Evolutionary conservation across 1,140 invertebrate species (phyloP).

Genomic region (Camponotus pennsylvanicus): DNA sequence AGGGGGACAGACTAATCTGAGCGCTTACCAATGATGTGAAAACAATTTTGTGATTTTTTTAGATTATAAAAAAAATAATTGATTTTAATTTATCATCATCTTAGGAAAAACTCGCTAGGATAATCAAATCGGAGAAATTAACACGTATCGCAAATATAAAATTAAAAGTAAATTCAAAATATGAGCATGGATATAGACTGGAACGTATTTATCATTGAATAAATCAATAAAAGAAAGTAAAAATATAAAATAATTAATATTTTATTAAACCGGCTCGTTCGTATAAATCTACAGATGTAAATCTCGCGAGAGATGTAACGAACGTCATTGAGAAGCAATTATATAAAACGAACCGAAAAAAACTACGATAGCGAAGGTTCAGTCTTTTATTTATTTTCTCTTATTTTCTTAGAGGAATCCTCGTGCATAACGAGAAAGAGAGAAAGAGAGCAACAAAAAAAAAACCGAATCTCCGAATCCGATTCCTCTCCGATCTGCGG

Average conservation of each 20-base stretch:
- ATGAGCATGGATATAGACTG: not conserved
- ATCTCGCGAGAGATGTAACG: not conserved
- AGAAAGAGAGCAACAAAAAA: not conserved
- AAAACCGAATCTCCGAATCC: constrained; percentile 9
- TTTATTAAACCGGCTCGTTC: not conserved
- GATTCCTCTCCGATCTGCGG: constrained; percentile 24
- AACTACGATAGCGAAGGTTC: constrained; percentile 14
- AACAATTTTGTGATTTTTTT: constrained; percentile 1
- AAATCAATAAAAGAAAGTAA: not conserved
- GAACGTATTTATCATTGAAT: not conserved
- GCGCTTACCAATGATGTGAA: constrained; percentile 7
- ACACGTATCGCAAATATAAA: not conserved
- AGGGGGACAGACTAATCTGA: constrained; percentile 10
- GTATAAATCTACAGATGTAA: not conserved
- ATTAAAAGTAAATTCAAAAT: too few relatives aligned
- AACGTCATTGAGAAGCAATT: not conserved
- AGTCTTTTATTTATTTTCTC: constrained; percentile 50
- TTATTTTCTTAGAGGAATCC: constrained; percentile 2
- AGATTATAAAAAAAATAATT: not conserved
- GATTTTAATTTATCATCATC: constrained; percentile 28
- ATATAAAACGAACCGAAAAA: not conserved
- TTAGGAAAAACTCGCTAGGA: not conserved
- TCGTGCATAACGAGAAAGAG: not conserved
- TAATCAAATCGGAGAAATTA: not conserved
- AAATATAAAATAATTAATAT: not conserved